Percentiles rank a stretch among this genome's conserved stretches.
Conservation (phyloP, 1,140 invertebrate species). For the Protaetia brevitarsis region DNA sequence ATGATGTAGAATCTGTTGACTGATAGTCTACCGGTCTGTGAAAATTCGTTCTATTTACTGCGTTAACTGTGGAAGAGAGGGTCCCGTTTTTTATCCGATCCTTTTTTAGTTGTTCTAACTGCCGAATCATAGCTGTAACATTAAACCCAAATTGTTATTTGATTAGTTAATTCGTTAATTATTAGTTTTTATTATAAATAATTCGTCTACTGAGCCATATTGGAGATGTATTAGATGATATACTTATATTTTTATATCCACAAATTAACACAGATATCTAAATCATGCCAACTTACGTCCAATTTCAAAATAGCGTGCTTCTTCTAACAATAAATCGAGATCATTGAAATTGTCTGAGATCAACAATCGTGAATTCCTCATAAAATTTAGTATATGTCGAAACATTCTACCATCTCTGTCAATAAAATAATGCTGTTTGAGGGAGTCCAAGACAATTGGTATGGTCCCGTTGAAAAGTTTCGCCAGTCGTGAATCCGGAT, state of each 20-base stretch:
- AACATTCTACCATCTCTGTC: slow-evolving; percentile 95
- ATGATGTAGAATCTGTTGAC: slow-evolving; percentile 26
- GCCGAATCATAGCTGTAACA: slow-evolving; percentile 65
- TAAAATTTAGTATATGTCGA: slow-evolving; percentile 92
- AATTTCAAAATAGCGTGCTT: slow-evolving; percentile 91
- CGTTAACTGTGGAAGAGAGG: slow-evolving; percentile 36
- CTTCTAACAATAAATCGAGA: slow-evolving; percentile 85
- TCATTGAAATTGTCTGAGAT: slow-evolving; percentile 86
- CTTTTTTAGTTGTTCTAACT: slow-evolving; percentile 74
- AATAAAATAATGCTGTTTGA: slow-evolving; percentile 98
- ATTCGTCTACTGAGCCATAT: not conserved
- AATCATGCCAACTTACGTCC: slow-evolving; percentile 75
- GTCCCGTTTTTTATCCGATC: slow-evolving; percentile 63
- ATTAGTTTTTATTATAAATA: not conserved
- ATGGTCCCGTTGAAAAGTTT: slow-evolving; percentile 95
- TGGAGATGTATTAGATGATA: not conserved
- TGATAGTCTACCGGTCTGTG: slow-evolving; percentile 26
- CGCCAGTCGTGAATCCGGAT: slow-evolving; percentile 86
- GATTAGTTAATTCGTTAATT: not conserved
- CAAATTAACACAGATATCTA: not conserved
- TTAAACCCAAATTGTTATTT: not conserved
- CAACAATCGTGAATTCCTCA: slow-evolving; percentile 83
- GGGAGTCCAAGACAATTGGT: slow-evolving; percentile 91
- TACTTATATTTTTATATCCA: not conserved
- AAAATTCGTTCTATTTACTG: slow-evolving; percentile 26